These are phyloP conservation scores for Oreochromis spilurus DNA, from an alignment of 2,113 vertebrate species.

Conservation along the genomic window DNA sequence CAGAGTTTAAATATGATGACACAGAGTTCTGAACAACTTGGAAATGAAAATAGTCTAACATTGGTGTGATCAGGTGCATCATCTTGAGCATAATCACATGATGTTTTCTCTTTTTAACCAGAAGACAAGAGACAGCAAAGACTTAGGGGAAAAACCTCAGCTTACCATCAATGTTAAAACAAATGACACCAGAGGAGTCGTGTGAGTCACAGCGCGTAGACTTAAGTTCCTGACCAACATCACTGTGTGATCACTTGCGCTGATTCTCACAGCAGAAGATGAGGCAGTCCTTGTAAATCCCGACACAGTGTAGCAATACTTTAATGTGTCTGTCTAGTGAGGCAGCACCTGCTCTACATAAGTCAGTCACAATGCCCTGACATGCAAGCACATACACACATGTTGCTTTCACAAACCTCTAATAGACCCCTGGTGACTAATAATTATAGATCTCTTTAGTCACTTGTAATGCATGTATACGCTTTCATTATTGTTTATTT, in stretches of 20 bases:
- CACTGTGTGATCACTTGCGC: not conserved
- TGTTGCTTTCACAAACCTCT: not conserved
- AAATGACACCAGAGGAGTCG: not conserved
- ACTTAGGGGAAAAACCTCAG: fast-evolving
- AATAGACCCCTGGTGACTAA: not conserved
- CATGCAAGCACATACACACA: not conserved
- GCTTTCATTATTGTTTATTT: not conserved
- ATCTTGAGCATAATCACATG: not conserved
- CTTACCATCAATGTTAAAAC: not conserved
- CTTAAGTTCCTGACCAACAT: not conserved
- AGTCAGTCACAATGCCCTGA: not conserved
- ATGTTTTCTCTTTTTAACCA: not conserved
- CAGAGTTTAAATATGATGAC: not conserved
- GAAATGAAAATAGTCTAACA: not conserved
- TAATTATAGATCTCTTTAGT: not conserved
- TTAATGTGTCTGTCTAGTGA: not conserved
- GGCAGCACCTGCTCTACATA: not conserved
- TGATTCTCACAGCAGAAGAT: not conserved
- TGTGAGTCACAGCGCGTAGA: not conserved
- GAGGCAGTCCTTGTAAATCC: not conserved
- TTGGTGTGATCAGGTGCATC: not conserved
- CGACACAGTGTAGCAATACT: not conserved
- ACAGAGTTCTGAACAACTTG: not conserved
- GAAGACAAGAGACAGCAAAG: not conserved
- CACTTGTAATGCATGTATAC: not conserved